Conservation (phyloP, 2,797 vertebrate genomes). For the Clarias pachynema region DNA sequence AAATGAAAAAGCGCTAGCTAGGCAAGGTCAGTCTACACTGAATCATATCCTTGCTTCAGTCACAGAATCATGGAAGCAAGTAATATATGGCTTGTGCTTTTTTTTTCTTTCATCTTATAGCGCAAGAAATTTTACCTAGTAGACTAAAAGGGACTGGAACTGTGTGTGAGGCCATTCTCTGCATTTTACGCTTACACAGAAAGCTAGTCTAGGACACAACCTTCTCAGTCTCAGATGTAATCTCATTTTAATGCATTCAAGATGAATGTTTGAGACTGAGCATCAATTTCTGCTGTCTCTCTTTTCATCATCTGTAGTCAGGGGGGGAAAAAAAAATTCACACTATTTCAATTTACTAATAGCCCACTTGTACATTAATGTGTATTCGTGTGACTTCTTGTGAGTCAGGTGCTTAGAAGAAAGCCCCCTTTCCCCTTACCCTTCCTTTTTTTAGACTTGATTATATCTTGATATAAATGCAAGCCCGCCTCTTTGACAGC, state of each 20-base stretch:
- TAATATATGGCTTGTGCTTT: background rate
- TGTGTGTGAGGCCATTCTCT: background rate
- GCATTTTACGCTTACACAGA: background rate
- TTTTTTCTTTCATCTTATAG: slow-evolving; percentile 12
- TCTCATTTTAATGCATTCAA: background rate
- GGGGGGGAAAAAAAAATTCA: background rate
- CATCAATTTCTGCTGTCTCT: background rate
- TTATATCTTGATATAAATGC: slow-evolving; percentile 46
- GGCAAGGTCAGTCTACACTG: slow-evolving; percentile 19
- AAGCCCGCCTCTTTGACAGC: slow-evolving; percentile 23
- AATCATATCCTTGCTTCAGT: slow-evolving; percentile 10
- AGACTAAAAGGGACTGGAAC: background rate
- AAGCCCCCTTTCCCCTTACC: background rate
- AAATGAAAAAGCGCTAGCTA: background rate
- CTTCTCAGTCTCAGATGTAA: slow-evolving; percentile 51
- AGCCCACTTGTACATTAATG: background rate
- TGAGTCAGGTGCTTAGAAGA: background rate
- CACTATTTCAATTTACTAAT: background rate
- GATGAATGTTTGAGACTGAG: background rate
- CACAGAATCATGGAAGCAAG: slow-evolving; percentile 22
- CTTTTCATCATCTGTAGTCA: slow-evolving; percentile 10
- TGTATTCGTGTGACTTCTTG: background rate
- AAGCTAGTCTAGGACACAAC: slow-evolving; percentile 7
- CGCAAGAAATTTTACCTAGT: background rate
- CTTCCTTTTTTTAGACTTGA: background rate